Base-by-base conservation (phyloP, 2,113 vertebrate species). In the Quiscalus mexicanus region DNA sequence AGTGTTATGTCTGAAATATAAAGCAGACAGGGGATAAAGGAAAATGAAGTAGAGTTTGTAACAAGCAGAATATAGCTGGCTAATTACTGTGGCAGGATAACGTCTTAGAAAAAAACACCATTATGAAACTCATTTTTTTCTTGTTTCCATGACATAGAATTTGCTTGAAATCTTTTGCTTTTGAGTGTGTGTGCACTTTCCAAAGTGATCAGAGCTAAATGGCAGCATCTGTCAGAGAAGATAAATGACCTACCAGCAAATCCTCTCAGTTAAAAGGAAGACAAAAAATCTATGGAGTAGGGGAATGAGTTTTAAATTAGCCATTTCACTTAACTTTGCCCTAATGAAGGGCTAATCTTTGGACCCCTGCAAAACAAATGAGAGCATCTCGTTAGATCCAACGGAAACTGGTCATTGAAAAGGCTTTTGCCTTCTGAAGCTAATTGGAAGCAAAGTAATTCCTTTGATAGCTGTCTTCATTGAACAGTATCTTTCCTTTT, bases 271-370 rank as follows among this genome's bases (percentile, higher is more conserved):
- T 96, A 90, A 96, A 96, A 91, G 91, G 93, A 95, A 93, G 95
- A 95, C 76, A 71, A 82, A 82, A 91, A 96, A 79, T 92, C 93
- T 84, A 18, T 82, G 91, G 74, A 85, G 90, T 45, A 77, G 41
- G 39, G 47, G 81, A 95, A 86, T 84, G 95, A 92, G 83, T 95
- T 95, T 95, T 95, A 95, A 97, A 97, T 96, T 89, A 96, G 89
- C 70, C 41, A 50, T 95, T 93, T 95, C 68, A 53, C 86, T 96
- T 93, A 95, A 87, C 92, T 95, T 81, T 84, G 62, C 79, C 63
- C 73, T 95, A 94, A 94, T 92, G 96, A 97, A 95, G 78, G 94
- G 39, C 94, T 93, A 95, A 84, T 94, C 76, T 90, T 78, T 88
- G 90, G 92, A 70, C 80, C 74, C 88, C 85, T 88, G 65, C 86